Evolutionary conservation across 2,797 vertebrate genomes (phyloP).

Genomic region (Gephyroberyx darwinii): DNA sequence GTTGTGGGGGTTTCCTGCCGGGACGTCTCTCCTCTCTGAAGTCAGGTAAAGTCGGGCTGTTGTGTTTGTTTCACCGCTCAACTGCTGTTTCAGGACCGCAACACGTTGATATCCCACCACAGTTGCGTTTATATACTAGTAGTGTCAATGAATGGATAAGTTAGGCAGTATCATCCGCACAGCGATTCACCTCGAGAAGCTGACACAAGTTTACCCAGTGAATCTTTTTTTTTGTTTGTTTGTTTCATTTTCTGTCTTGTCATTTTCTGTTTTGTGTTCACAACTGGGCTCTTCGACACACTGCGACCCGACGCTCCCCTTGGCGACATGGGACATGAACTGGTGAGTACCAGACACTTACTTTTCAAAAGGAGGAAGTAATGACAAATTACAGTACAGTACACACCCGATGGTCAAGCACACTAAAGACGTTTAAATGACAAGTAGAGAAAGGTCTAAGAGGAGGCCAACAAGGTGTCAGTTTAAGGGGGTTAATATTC

Average conservation of each 20-base stretch:
- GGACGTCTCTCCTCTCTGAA: slow-evolving; percentile 4
- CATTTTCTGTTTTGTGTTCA: slow-evolving; percentile 2
- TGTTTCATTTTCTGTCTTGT: slow-evolving; percentile 11
- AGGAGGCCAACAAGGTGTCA: neutral
- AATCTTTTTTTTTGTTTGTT: slow-evolving; percentile 21
- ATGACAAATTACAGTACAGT: neutral
- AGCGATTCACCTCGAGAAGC: accelerated
- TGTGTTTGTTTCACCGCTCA: neutral
- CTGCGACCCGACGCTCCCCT: slow-evolving; percentile 40
- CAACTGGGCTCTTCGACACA: slow-evolving; percentile 20
- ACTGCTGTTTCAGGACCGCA: neutral
- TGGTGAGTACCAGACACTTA: slow-evolving; percentile 68
- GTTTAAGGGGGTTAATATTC: neutral
- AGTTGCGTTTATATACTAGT: neutral
- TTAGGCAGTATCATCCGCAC: neutral
- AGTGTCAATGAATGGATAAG: neutral
- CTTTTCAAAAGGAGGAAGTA: slow-evolving; percentile 35
- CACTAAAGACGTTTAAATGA: too few species aligned
- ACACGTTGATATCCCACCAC: neutral
- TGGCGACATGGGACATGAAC: slow-evolving; percentile 33
- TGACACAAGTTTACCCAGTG: neutral
- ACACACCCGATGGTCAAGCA: neutral
- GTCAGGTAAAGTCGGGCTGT: slow-evolving; percentile 64
- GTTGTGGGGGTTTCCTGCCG: neutral
- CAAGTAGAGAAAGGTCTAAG: neutral